Base-by-base conservation (phyloP, 2,888 invertebrate genomes). In the Leucophenga maculata region DNA sequence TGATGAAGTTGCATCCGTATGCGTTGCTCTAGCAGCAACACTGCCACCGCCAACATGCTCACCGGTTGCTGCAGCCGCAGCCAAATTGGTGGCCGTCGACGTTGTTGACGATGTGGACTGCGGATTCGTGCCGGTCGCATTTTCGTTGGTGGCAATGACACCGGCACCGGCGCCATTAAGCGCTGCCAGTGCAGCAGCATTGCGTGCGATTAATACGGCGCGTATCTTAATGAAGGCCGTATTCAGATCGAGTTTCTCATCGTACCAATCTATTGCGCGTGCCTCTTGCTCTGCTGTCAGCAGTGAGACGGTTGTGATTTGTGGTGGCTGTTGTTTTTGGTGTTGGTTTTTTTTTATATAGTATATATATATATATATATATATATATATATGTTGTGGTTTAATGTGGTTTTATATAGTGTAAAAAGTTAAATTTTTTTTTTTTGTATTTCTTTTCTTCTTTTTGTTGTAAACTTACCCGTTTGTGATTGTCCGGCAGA, bases 401-500 rank as follows among this genome's bases (percentile, higher is more conserved):
- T 22, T 39, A 4, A 6, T 32, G 3, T 59, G 31, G 31, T 31
- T 22, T 59, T 59, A 14, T 31, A n/a, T n/a, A n/a, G n/a, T 57
- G 31, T 26, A 26, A 26, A 26, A 26, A 26, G 39, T 39, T 6
- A 39, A 39, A 32, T 14, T n/a, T 32, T 2, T 16, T 6, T 60
- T 16, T 60, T n/a, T 39, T 22, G 1, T 57, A 22, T 14, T 57
- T 3, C 22, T 3, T 3, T 57, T 57, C 1, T 32, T 57, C 1
- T 57, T 20, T 11, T 57, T 60, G 14, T 48, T 60, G 65, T 48
- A n/a, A 54, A 95, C 95, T 95, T 94, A 97, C 98, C 96, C 97
- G 93, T 93, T 96, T 97, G 91, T 98, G 97, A 91, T 97, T 97
- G 91, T 98, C 98, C 90, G 97, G 97, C 88, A 98, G 93, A 91